These are phyloP conservation scores for Panagrolaimus sp. DNA, from an alignment of 1,140 invertebrate genomes.

Conservation along the genomic window DNA sequence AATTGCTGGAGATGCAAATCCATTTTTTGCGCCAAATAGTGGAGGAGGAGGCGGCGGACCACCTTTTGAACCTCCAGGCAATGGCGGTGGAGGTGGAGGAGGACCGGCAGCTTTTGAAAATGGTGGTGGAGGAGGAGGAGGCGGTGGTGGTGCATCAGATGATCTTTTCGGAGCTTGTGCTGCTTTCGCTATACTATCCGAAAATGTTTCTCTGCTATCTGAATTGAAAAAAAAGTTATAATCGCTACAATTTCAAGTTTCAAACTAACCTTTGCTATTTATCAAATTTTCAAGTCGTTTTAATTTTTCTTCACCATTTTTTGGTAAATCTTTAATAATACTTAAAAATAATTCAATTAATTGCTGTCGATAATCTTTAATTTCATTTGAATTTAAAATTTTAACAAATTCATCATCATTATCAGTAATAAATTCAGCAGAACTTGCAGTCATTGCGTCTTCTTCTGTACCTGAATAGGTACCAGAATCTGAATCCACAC, in stretches of 20 bases:
- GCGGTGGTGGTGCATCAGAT: neutral
- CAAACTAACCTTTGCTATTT: no score
- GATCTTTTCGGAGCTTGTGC: neutral
- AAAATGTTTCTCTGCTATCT: neutral
- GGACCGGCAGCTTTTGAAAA: neutral
- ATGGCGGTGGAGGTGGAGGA: constrained; percentile 5
- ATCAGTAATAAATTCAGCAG: neutral
- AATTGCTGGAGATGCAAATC: neutral
- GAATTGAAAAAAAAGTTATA: no score
- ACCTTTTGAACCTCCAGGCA: neutral
- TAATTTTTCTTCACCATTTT: neutral
- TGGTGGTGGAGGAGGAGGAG: neutral
- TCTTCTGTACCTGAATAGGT: constrained; percentile 9
- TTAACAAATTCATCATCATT: neutral
- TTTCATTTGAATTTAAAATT: neutral
- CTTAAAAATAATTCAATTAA: neutral
- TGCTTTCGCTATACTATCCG: constrained; percentile 6
- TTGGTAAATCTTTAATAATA: neutral
- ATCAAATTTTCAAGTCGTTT: neutral
- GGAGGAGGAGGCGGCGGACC: neutral
- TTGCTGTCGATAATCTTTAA: neutral
- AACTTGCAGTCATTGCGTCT: neutral
- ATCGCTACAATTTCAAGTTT: no score
- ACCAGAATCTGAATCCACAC: constrained; percentile 1
- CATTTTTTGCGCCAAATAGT: neutral